These are phyloP conservation scores for Gambelia wislizenii DNA, from an alignment of 2,797 vertebrate genomes.

Conservation along the genomic window DNA sequence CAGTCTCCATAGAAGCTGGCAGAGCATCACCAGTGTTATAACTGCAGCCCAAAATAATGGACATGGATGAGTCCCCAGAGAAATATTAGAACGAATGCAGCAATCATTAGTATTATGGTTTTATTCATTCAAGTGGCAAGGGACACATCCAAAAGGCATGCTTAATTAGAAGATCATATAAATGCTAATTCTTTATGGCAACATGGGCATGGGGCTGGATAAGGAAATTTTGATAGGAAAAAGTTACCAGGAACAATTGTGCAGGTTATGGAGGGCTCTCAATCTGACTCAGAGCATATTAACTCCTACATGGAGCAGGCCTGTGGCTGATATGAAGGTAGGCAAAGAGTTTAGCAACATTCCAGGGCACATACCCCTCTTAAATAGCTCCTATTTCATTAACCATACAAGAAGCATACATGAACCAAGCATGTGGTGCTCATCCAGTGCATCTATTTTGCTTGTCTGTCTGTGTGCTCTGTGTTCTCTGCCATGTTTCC, in stretches of 20 bases:
- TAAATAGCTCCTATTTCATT: not conserved
- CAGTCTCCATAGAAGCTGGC: not conserved
- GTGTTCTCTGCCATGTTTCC: not conserved
- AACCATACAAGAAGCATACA: not conserved
- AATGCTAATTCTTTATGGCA: constrained; percentile 42
- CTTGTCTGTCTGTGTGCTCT: not conserved
- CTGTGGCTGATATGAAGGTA: not conserved
- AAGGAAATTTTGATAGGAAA: constrained; percentile 14
- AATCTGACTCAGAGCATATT: not conserved
- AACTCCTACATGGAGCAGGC: not conserved
- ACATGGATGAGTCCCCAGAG: constrained; percentile 29
- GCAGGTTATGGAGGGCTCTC: not conserved
- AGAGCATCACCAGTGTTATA: not conserved
- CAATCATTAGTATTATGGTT: constrained; percentile 39
- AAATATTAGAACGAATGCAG: constrained; percentile 33
- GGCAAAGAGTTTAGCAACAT: not conserved
- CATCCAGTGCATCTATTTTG: too few relatives aligned
- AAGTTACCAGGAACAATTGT: not conserved
- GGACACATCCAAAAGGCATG: constrained; percentile 30
- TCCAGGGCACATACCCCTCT: not conserved
- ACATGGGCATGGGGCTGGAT: constrained; percentile 18
- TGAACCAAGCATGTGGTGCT: not conserved
- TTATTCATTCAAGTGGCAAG: constrained; percentile 27
- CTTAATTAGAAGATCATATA: constrained; percentile 43
- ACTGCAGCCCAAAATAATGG: constrained; percentile 27